These are phyloP conservation scores for Azemiops feae DNA, from an alignment of 2,113 vertebrate species.

Conservation along the genomic window DNA sequence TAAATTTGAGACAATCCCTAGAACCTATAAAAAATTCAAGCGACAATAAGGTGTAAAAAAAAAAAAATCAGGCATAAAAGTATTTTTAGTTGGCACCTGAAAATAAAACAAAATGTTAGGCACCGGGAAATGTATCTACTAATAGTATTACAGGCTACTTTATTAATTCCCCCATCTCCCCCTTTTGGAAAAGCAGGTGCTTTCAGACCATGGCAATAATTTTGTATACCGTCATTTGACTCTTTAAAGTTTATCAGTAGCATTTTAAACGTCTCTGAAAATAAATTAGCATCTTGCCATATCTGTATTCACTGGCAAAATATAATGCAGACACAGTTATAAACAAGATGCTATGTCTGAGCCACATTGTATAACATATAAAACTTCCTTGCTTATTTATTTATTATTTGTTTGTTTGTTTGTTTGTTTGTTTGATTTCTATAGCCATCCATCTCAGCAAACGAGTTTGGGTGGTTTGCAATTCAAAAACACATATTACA, in stretches of 20 bases:
- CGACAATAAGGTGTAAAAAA: background rate
- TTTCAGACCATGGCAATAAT: background rate
- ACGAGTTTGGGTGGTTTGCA: too few relatives aligned
- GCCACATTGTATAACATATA: background rate
- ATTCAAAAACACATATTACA: too few relatives aligned
- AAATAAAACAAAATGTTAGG: background rate
- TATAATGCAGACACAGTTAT: background rate
- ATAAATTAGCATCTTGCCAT: background rate
- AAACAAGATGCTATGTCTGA: background rate
- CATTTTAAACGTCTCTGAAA: background rate
- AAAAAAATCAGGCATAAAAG: background rate
- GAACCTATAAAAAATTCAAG: background rate
- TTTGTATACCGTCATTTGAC: background rate
- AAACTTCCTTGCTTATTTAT: background rate
- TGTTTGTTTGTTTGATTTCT: background rate
- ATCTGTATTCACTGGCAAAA: background rate
- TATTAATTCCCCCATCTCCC: background rate
- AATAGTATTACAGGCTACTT: background rate
- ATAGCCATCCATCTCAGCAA: background rate
- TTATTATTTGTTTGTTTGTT: background rate
- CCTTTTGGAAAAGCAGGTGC: background rate
- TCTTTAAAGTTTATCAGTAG: background rate
- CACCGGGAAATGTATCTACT: background rate
- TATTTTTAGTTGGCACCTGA: background rate
- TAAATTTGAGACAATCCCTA: background rate